Conservation (phyloP, 2,113 vertebrate genomes). For the Ciconia maguari region DNA sequence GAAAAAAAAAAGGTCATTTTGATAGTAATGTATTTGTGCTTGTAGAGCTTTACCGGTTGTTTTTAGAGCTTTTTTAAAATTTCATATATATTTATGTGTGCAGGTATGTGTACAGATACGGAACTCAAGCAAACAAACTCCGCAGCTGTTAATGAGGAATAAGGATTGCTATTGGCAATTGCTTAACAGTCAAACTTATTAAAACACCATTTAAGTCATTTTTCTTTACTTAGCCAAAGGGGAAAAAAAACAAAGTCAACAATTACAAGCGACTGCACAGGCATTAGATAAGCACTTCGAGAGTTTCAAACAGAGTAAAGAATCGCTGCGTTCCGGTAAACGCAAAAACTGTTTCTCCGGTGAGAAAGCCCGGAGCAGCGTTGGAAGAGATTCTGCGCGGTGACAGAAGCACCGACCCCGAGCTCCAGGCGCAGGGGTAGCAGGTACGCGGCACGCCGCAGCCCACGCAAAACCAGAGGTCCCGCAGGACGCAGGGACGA, state of each 20-base stretch:
- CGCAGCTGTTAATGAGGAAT: background rate
- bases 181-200: constrained; percentile 54
- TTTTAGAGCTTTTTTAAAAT: background rate
- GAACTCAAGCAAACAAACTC: background rate
- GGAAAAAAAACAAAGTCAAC: background rate
- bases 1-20: background rate
- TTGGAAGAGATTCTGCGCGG: fast-evolving
- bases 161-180: constrained; percentile 2
- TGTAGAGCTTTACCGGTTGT: background rate
- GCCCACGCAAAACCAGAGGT: background rate
- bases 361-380: background rate
- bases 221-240: constrained; percentile 52
- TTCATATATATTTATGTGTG: fast-evolving
- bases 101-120: fast-evolving
- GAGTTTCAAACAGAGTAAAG: background rate
- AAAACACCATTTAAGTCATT: constrained; percentile 47
- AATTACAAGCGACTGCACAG: constrained; percentile 30
- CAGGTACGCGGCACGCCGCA: background rate
- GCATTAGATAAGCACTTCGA: constrained; percentile 44
- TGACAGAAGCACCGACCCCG: too few relatives aligned
- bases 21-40: background rate
- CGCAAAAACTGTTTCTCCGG: background rate
- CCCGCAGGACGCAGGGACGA: background rate
- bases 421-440: background rate
- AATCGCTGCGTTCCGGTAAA: background rate